These are phyloP conservation scores for Leptinotarsa texana DNA, from an alignment of 1,140 invertebrate species.

Conservation along the genomic window DNA sequence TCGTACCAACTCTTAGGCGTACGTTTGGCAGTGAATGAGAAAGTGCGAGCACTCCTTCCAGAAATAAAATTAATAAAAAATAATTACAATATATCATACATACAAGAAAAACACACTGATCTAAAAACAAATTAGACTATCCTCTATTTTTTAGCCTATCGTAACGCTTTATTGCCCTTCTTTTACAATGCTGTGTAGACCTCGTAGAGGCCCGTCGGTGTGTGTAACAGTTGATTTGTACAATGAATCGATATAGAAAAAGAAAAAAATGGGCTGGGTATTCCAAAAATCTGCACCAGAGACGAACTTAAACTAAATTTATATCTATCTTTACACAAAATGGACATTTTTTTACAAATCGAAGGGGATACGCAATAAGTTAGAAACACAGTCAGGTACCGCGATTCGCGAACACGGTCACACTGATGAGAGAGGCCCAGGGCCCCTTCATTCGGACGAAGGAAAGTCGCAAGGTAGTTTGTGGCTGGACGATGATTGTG, in stretches of 20 bases:
- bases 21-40: slow-evolving; percentile 47
- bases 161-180: slow-evolving; percentile 51
- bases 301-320: slow-evolving; percentile 56
- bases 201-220: too few relatives aligned
- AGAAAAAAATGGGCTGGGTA: slow-evolving; percentile 16
- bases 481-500: slow-evolving; percentile 36
- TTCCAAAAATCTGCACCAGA: slow-evolving; percentile 25
- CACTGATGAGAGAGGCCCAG: slow-evolving; percentile 31
- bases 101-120: slow-evolving; percentile 49
- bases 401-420: slow-evolving; percentile 47
- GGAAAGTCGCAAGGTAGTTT: slow-evolving; percentile 48
- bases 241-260: slow-evolving; percentile 36
- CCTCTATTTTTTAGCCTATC: slow-evolving; percentile 45
- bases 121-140: slow-evolving; percentile 51
- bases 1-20: too few relatives aligned
- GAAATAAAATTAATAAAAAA: slow-evolving; percentile 43
- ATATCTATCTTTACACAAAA: slow-evolving; percentile 57
- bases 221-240: slow-evolving; percentile 29
- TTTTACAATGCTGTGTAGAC: slow-evolving; percentile 16
- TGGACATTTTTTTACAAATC: slow-evolving; percentile 57
- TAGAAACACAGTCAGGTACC: slow-evolving; percentile 52
- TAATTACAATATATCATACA: slow-evolving; percentile 50
- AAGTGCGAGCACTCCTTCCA: slow-evolving; percentile 34
- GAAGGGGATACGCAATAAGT: slow-evolving; percentile 54
- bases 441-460: slow-evolving; percentile 32